These are phyloP conservation scores for Sceloporus undulatus DNA, from an alignment of 2,113 vertebrate species.

Conservation along the genomic window DNA sequence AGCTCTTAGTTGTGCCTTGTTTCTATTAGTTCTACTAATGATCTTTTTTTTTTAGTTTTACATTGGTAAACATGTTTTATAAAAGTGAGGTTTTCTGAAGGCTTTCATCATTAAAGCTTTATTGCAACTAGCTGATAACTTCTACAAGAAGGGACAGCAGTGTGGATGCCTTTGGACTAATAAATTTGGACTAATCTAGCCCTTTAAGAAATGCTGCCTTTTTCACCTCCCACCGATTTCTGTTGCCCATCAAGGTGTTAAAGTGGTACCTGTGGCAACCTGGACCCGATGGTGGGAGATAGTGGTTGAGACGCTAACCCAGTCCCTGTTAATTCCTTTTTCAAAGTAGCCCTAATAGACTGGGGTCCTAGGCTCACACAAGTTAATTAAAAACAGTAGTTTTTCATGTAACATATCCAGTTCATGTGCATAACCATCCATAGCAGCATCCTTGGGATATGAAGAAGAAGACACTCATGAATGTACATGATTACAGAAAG, in stretches of 20 bases:
- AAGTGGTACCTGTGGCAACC: slow-evolving; percentile 14
- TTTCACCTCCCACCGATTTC: slow-evolving; percentile 6
- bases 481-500: slow-evolving; percentile 68
- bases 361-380: slow-evolving; percentile 18
- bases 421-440: slow-evolving; percentile 58
- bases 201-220: not conserved
- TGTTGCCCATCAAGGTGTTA: not conserved
- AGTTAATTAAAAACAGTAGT: slow-evolving; percentile 55
- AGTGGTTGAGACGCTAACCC: not conserved
- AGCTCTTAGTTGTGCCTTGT: not conserved
- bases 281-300: not conserved
- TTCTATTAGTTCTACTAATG: not conserved
- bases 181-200: slow-evolving; percentile 54
- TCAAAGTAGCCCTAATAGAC: not conserved
- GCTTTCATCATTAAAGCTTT: slow-evolving; percentile 39
- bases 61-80: not conserved
- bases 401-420: slow-evolving; percentile 48
- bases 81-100: slow-evolving; percentile 19
- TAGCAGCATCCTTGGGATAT: slow-evolving; percentile 80
- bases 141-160: slow-evolving; percentile 23
- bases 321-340: not conserved
- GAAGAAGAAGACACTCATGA: slow-evolving; percentile 74
- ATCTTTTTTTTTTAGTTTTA: not conserved
- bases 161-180: slow-evolving; percentile 60
- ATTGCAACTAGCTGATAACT: slow-evolving; percentile 45